phyloP scores from a whole-genome alignment of 2,113 vertebrate species.

The Plestiodon gilberti region DNA sequence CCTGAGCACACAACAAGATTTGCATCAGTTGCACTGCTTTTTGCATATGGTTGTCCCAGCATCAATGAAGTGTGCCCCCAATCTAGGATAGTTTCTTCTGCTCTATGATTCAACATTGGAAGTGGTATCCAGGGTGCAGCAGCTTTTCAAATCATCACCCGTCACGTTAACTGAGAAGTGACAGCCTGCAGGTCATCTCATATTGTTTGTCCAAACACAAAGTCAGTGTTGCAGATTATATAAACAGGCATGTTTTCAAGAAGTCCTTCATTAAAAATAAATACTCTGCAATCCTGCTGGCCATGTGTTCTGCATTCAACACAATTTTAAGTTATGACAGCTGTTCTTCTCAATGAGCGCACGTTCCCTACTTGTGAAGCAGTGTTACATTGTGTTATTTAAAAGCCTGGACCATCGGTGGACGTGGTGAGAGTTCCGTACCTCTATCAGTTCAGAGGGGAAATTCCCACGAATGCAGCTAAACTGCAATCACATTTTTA shows the following conservation, averaged over 20 bases:
- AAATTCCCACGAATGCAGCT: neutral
- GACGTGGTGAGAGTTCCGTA: neutral
- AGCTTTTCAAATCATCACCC: conserved; percentile 15
- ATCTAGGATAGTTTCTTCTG: neutral
- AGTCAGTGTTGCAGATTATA: conserved; percentile 8
- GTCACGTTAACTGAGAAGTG: conserved; percentile 11
- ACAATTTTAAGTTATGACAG: conserved; percentile 33
- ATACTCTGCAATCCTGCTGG: conserved; percentile 11
- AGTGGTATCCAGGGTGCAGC: neutral
- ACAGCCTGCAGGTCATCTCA: conserved; percentile 23
- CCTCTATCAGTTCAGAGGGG: neutral
- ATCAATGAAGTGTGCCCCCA: neutral
- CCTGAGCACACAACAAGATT: neutral
- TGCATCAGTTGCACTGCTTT: neutral
- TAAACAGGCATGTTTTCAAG: conserved; percentile 30
- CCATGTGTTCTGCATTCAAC: conserved; percentile 4
- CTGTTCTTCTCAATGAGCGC: conserved; percentile 8
- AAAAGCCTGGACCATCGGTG: neutral
- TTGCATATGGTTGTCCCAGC: neutral
- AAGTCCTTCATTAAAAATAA: conserved; percentile 32
- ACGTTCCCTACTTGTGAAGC: conserved; percentile 12
- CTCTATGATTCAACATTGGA: neutral
- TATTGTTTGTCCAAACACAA: conserved; percentile 27
- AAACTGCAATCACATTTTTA: too few relatives aligned
- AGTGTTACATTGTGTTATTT: conserved; percentile 20